Base-by-base conservation (phyloP, 2,113 vertebrate species). In the Lycaon pictus region DNA sequence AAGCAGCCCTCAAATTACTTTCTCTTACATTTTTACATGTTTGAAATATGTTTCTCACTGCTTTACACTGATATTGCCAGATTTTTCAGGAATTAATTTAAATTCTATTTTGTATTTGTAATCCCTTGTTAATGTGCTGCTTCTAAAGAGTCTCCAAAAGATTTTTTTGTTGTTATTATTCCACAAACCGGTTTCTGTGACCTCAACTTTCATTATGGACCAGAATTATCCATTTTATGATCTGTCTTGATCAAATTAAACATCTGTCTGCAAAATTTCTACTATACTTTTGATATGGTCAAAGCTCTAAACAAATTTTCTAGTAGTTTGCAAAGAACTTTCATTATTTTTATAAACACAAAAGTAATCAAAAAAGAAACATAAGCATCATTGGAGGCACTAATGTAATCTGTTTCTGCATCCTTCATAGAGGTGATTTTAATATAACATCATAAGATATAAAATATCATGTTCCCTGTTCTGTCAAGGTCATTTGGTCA, bases 241-340 rank as follows among this genome's bases (percentile, higher is more conserved):
- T 86, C 83, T 88, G 63, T 58, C 90, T 92, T 96, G 80, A 98
- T 97, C 93, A 80, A 95, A 95, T 97, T 97, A 98, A 97, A 97
- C 60, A 91, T 90, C 88, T 97, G 92, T 94, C 85, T 96, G 65
- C 48, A 97, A 83, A 96, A 92, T 80, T 96, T 90, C 87, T 92
- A 80, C 55, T 58, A 83, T 53, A 93, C 35, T 96, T 96, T 96
- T 90, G 92, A 85, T 96, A 60, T 88, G 35, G 60, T 72, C 94
- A 97, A 98, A 97, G 85, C 97, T 97, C 96, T 98, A 97, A 98
- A 97, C 90, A 96, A 96, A 97, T 98, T 97, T 90, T 88, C 95
- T 82, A 86, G 63, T 58, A 88, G 62, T 96, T 97, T 90, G 85
- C 71, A 86, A 97, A 98, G 92, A 90, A 96, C 92, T 96, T 93